These are phyloP conservation scores for Pangasius krempfi DNA, from an alignment of 2,797 vertebrate species.

Conservation along the genomic window DNA sequence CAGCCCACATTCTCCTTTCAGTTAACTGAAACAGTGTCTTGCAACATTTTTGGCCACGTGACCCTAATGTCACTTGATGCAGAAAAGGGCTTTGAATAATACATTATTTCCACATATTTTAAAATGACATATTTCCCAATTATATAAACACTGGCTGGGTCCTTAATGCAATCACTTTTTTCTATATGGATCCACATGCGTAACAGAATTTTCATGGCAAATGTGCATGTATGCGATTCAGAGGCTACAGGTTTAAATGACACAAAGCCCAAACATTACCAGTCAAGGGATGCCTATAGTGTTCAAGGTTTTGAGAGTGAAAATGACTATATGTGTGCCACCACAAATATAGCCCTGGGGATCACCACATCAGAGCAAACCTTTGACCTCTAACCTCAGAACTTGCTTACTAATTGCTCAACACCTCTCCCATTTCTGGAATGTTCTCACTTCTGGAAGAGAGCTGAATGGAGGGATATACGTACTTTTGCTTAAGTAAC, in stretches of 20 bases:
- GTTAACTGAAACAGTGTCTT: background rate
- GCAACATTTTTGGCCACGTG: background rate
- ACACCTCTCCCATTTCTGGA: constrained; percentile 72
- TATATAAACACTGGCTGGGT: background rate
- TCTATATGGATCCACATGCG: background rate
- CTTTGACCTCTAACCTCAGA: constrained; percentile 64
- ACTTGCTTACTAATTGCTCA: constrained; percentile 74
- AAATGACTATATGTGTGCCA: background rate
- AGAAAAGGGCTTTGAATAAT: background rate
- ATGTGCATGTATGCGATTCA: background rate
- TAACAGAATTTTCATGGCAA: background rate
- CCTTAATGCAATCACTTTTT: background rate
- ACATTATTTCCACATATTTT: background rate
- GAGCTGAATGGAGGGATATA: constrained; percentile 61
- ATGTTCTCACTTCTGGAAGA: constrained; percentile 65
- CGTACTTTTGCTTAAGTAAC: constrained; percentile 22
- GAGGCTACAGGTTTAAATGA: constrained; percentile 6
- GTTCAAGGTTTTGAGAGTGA: background rate
- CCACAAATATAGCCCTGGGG: constrained; percentile 64
- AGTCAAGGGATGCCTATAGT: background rate
- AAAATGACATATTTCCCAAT: too few relatives aligned
- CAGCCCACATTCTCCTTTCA: background rate
- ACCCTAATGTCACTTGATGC: background rate
- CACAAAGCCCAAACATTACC: constrained; percentile 26
- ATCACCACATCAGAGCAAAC: constrained; percentile 49